Evolutionary conservation across 2,888 invertebrate genomes (phyloP), one percentile per base, ranked within the genome.

Genomic region (Tinea semifulvella): DNA sequence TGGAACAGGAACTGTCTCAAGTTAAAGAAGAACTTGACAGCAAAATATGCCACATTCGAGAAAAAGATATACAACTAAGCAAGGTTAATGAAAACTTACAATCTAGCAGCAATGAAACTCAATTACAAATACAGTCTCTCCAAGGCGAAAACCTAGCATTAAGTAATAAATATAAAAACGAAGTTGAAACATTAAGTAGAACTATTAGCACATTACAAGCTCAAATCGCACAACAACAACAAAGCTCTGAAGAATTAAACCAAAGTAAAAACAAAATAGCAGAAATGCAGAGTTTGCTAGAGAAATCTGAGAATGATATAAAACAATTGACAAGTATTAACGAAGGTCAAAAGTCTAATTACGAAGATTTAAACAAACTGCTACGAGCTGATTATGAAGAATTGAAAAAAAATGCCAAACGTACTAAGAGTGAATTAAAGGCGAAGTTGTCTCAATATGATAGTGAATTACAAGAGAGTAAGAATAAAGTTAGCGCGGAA

Each of bases 401-500:
- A 54, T 67, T 67, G 42, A 81, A 74, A 52, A 74, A 66, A 47
- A 74, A 80, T 48, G 70, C 64, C 47, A 84, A 85, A 57, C 68
- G 68, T 45, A 70, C 82, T 25, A 79, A 79, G 52, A 73, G 76
- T 43, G 84, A 84, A 35, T 59, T 88, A 1, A 68, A 79, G 52
- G 61, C 70, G 16, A 86, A 85, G 56, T 59, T 91, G 47, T 85
- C 85, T 49, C 88, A 71, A 14, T 69, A 70, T 46, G 74, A 81
- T 48, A 74, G 71, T 52, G 64, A 71, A 53, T 56, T 73, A 47
- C 60, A 65, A 48, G 67, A 68, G 46, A 67, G 72, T 39, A 79
- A 68, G 58, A 68, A 68, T 31, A 72, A 66, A 49, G 53, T 73
- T 14, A 68, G 68, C 48, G 49, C 54, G 28, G 79, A 81, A 58